These are phyloP conservation scores for Penaeus japonicus DNA, from an alignment of 1,140 invertebrate genomes.

Conservation along the genomic window DNA sequence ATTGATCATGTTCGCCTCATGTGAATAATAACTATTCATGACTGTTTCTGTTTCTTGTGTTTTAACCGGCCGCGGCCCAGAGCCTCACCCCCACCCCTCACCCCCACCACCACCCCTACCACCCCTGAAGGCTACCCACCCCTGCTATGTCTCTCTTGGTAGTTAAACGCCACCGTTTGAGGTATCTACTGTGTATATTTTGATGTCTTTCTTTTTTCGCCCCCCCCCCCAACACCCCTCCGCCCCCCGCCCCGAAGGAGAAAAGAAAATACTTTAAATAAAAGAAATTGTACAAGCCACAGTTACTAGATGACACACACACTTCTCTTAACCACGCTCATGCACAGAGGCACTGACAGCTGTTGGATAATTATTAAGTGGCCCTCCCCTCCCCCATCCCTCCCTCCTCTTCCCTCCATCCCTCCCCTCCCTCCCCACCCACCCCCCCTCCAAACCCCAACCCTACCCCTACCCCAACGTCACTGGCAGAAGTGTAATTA, in stretches of 20 bases:
- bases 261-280: no score
- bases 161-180: neutral
- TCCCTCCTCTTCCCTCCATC: neutral
- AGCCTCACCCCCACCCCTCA: no score
- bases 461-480: no score
- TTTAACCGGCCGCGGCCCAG: slow-evolving; percentile 14
- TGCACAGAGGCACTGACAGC: slow-evolving; percentile 13
- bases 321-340: slow-evolving; percentile 23
- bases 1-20: slow-evolving; percentile 41
- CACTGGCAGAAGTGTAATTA: neutral
- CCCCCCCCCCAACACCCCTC: no score
- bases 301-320: slow-evolving; percentile 31
- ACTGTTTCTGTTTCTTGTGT: slow-evolving; percentile 38
- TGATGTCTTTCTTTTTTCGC: slow-evolving; percentile 47
- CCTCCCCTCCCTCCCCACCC: neutral
- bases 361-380: neutral
- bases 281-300: slow-evolving; percentile 19
- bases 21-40: slow-evolving; percentile 35
- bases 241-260: no score
- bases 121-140: neutral
- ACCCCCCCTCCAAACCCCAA: neutral
- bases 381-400: neutral
- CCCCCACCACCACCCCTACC: no score
- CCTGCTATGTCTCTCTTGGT: slow-evolving; percentile 4
- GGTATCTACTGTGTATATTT: slow-evolving; percentile 45